phyloP scores from a whole-genome alignment of 2,888 invertebrate genomes.

The Mamestra brassicae region DNA sequence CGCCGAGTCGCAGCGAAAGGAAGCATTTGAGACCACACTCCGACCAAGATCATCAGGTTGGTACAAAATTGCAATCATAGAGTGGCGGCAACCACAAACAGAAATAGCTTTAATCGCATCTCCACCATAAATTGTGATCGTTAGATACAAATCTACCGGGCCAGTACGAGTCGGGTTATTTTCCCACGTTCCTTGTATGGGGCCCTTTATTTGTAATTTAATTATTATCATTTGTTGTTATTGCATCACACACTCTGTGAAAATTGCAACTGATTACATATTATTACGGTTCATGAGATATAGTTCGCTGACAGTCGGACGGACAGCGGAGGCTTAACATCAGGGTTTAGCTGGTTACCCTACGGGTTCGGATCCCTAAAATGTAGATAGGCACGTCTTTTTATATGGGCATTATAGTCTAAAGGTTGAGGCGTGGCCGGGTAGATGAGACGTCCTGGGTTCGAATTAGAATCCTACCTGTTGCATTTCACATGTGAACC shows the following conservation, averaged over 20 bases:
- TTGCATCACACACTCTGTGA: too few relatives aligned
- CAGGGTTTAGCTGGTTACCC: too few relatives aligned
- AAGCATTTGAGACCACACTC: conserved; percentile 55
- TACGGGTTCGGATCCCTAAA: too few relatives aligned
- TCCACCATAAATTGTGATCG: neutral
- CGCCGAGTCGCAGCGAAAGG: conserved; percentile 76
- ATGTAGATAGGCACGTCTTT: neutral
- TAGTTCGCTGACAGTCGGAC: too few relatives aligned
- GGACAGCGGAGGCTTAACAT: too few relatives aligned
- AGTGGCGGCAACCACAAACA: neutral
- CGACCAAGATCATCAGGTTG: conserved; percentile 70
- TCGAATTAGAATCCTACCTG: neutral
- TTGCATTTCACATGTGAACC: neutral
- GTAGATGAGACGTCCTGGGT: neutral
- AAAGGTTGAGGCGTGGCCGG: neutral
- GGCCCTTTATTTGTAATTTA: too few relatives aligned
- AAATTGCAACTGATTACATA: too few relatives aligned
- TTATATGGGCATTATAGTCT: neutral
- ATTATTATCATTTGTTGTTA: too few relatives aligned
- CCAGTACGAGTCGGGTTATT: too few relatives aligned
- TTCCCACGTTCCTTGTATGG: too few relatives aligned
- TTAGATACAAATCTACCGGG: neutral
- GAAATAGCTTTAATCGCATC: conserved; percentile 3
- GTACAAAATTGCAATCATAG: conserved; percentile 18
- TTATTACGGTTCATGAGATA: too few relatives aligned